Conservation (phyloP, 2,797 vertebrate genomes). For the Erithacus rubecula region DNA sequence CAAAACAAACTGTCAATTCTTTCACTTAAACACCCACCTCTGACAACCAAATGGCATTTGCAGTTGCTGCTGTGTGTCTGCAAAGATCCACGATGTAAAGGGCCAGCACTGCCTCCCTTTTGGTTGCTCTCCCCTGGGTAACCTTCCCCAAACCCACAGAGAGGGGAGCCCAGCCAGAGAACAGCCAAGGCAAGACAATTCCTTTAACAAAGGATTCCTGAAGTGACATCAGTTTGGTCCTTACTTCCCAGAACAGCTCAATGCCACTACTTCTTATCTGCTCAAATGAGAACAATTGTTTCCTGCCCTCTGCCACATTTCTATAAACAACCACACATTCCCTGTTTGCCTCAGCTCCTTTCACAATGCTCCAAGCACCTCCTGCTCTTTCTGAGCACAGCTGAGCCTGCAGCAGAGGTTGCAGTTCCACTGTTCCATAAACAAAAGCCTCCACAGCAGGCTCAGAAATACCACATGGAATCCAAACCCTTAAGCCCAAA, state of each 20-base stretch:
- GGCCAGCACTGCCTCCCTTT: too few species aligned
- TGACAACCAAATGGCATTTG: background rate
- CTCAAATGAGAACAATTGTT: background rate
- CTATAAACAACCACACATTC: background rate
- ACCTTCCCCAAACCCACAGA: background rate
- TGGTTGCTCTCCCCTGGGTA: background rate
- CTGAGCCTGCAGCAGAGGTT: background rate
- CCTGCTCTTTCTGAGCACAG: background rate
- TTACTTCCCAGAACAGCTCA: background rate
- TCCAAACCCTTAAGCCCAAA: background rate
- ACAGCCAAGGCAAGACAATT: background rate
- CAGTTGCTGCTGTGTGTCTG: accelerated
- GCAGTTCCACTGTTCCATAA: background rate
- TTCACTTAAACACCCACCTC: background rate
- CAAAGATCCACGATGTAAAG: background rate
- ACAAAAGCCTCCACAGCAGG: background rate
- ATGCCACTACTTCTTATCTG: background rate
- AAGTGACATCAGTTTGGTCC: background rate
- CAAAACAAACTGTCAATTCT: background rate
- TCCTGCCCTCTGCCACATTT: background rate
- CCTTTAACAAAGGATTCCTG: background rate
- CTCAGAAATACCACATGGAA: background rate
- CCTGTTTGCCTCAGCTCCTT: background rate
- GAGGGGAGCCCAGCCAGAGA: background rate
- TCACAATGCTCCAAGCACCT: background rate